Evolutionary conservation across 2,113 vertebrate species (phyloP).

Genomic region (Guaruba guarouba): DNA sequence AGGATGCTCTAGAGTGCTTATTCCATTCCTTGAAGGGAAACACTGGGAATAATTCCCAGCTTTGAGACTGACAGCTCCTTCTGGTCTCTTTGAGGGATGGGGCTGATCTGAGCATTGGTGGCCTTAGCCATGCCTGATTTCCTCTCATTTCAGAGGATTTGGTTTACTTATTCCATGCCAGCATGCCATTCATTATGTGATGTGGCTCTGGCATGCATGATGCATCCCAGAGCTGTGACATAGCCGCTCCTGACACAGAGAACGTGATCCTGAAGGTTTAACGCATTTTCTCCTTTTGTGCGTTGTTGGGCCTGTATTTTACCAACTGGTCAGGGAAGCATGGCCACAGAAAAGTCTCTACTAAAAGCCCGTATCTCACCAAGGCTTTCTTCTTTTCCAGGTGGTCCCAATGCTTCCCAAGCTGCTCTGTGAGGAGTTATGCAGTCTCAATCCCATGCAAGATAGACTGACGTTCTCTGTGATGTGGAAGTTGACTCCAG

Average conservation of each 20-base stretch:
- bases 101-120: not conserved
- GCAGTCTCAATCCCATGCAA: slow-evolving; percentile 91
- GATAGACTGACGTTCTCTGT: slow-evolving; percentile 95
- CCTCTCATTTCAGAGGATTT: not conserved
- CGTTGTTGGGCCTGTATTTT: not conserved
- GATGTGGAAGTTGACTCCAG: slow-evolving; percentile 89
- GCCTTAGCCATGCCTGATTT: not conserved
- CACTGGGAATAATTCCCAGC: not conserved
- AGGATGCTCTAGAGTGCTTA: not conserved
- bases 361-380: not conserved
- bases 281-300: not conserved
- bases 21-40: not conserved
- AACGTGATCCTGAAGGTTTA: not conserved
- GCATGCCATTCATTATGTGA: not conserved
- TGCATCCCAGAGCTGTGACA: not conserved
- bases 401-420: slow-evolving; percentile 95
- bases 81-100: not conserved
- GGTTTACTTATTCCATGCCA: not conserved
- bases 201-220: not conserved
- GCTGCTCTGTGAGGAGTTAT: slow-evolving; percentile 93
- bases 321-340: not conserved
- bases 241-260: not conserved
- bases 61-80: not conserved
- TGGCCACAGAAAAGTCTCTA: not conserved
- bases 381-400: slow-evolving; percentile 67